Base-by-base conservation (phyloP, 2,113 vertebrate genomes). In the Equus quagga region DNA sequence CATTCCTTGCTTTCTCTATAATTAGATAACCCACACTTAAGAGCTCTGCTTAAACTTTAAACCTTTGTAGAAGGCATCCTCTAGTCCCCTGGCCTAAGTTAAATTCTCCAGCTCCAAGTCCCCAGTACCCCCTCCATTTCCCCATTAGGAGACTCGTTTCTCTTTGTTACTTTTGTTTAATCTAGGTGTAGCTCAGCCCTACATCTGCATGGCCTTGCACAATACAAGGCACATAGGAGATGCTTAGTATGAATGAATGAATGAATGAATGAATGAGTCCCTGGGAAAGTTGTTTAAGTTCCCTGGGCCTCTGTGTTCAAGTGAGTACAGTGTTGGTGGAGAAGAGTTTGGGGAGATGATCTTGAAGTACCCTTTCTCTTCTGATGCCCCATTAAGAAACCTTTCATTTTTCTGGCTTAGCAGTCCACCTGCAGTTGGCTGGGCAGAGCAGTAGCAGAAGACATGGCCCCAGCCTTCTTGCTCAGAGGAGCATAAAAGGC, bases 1-100 rank as follows among this genome's bases (percentile, higher is more conserved):
- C 19, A n/a, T 60, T 79, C 12, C 14, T 89, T 75, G 72, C 56
- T 97, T 89, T 93, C 58, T 94, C 28, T 93, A 3, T 64, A 58
- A 69, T 82, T 60, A 87, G 69, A 82, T 92, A 96, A 60, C 49
- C 28, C 33, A 28, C 15, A 28, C 56, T 21, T 28, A 81, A 79
- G n/a, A 91, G 70, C n/a, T 96, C 65, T 78, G 62, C 56, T 89
- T 62, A 58, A 26, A 65, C 31, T 51, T 51, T 51, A 15, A 41
- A 58, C 70, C 65, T 23, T 26, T 60, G 2, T 44, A 85, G 21
- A 19, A 73, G 58, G 10, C 6, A 49, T n/a, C 28, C 11, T 69
- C 75, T 19, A 28, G 69, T 60, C 23, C 26, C 33, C 44, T 78
- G 67, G 60, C n/a, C 44, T 78, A 46, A 64, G 83, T 73, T 44